Evolutionary conservation across 2,113 vertebrate species (phyloP), one percentile per base, ranked within the genome.

Genomic region (Rhinoderma darwinii): DNA sequence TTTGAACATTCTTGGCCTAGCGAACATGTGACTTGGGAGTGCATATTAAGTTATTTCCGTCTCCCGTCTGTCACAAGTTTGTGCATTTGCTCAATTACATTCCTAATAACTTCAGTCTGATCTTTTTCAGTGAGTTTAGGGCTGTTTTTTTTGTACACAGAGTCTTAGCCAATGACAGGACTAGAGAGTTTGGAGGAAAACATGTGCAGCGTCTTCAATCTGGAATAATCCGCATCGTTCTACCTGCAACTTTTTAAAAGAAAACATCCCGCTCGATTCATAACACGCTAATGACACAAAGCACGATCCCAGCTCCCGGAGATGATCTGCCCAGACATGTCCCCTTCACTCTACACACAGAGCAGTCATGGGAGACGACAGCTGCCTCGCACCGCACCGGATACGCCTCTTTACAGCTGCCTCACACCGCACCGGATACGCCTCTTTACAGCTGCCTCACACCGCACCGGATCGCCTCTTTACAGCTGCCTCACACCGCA

Each of bases 161-260:
- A 51, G 43, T 20, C 25, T 1, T n/a, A 50, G 74, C 74, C 74
- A 77, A 77, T 77, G 7, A 77, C 43, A 54, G 15, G 27, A 54
- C n/a, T n/a, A n/a, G n/a, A n/a, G n/a, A n/a, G n/a, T n/a, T n/a
- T n/a, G 30, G 17, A 35, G 44, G 2, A 44, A 4, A 1, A 32
- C n/a, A 10, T 50, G 9, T 30, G 0, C 32, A 8, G 17, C 0
- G n/a, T 50, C 72, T 30, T 15, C 0, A n/a, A 20, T 50, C 44
- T 47, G n/a, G 43, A 27, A 50, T 17, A 17, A 51, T 50, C 43
- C 15, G 17, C 44, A 32, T 32, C 7, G 7, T 9, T 78, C 47
- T 54, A 35, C 47, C 47, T 78, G 75, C 8, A 78, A 32, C 20
- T 78, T 78, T n/a, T 78, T 11, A 78, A 78, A 78, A 78, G 75